Evolutionary conservation across 2,113 vertebrate genomes (phyloP), one percentile per base, ranked within the genome.

Genomic region (Eclectus roratus): DNA sequence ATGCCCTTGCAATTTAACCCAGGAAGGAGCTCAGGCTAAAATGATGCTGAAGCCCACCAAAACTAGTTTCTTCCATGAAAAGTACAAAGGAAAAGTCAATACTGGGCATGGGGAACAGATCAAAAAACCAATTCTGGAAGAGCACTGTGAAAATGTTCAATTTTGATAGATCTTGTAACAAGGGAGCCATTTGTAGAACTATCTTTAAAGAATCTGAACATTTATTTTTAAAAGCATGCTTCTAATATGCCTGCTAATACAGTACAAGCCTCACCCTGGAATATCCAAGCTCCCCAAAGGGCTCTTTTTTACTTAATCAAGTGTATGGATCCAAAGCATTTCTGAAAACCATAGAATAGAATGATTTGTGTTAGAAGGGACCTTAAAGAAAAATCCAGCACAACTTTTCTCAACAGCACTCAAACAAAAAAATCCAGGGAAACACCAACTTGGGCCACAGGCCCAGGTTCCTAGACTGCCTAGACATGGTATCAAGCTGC

Each of bases 401-500:
- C 17, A 43, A 10, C 17, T 31, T 33, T 53, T 79, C 74, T 49
- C 44, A 70, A 21, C 8, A 73, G 43, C 27, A 79, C 74, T 65
- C 37, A 44, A 70, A 56, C 6, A 44, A 60, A 50, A 50, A 50
- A 25, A 2, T 11, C 17, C 47, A 33, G 70, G 37, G 72, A 70
- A 65, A 11, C 7, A 24, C 19, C 1, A 2, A 56, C 17, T 13
- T 20, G 10, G 1, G 13, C 63, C 64, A 47, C 1, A 35, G 43
- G 17, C 3, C 7, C 28, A 12, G 43, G 19, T 23, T 21, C 13
- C 69, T 4, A 7, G 28, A 3, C 13, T 7, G 25, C 3, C 20
- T 2, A 6, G 44, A n/a, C 2, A 4, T 2, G 7, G 11, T 19
- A 20, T 10, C 0, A 0, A 77, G 56, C 55, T 41, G 39, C 46